Base-by-base conservation (phyloP, 2,797 vertebrate genomes). In the Capromys pilorides region DNA sequence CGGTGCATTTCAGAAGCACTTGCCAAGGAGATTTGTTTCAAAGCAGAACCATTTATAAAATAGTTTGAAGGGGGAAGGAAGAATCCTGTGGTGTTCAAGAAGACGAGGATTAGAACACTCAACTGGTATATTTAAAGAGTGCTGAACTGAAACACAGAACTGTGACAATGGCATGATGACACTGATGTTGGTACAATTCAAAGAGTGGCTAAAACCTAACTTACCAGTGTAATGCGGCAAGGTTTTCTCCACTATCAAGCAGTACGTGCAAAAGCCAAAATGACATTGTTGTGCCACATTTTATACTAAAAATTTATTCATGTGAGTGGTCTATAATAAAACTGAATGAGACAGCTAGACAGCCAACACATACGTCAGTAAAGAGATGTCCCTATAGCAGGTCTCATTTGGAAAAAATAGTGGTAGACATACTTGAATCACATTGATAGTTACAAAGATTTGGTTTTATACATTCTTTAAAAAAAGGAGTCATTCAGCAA, bases 1-100 rank as follows among this genome's bases (percentile, higher is more conserved):
- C 99, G 99, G 97, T 99, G 99, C 0, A 99, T 99, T 97, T 99
- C 99, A 88, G 99, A 99, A 98, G 99, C 99, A 33, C 99, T 99
- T 97, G 99, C 99, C 98, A 99, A 99, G 99, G 99, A 99, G 98
- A 99, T 99, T 96, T 99, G 99, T 96, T 98, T 99, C 96, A 99
- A 99, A 98, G 99, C 99, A 5, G 99, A 99, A 97, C 99, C 99
- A 19, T 99, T 99, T 97, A 98, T 99, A 97, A 99, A 99, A 97
- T 99, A 99, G 99, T 98, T 99, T 93, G 99, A 99, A 97, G 99
- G 98, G 99, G 99, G 1, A 99, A 99, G 97, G 99, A 99, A 97
- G 99, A 99, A 98, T 99, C 99, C 88, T 99, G 99, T 93, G 99
- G 99, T 57, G 99, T 99, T 28, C 99, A 99, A 14, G 98, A 98